Conservation (phyloP, 2,113 vertebrate species). For the Cavia aperea region DNA sequence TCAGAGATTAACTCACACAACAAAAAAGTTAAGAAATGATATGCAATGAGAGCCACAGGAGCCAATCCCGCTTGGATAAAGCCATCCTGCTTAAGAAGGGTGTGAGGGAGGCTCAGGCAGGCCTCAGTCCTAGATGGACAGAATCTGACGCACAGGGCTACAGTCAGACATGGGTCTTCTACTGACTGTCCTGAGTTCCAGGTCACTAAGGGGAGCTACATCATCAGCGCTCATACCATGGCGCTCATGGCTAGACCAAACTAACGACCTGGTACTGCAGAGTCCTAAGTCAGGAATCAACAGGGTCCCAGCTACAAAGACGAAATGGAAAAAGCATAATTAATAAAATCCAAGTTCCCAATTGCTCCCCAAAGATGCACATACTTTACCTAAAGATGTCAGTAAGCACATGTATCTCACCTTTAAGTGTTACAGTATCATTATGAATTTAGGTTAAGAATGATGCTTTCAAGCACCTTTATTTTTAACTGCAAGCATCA, state of each 20-base stretch:
- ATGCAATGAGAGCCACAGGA: background rate
- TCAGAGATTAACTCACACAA: slow-evolving; percentile 24
- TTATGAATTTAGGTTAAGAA: background rate
- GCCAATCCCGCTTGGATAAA: background rate
- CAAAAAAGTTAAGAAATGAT: slow-evolving; percentile 21
- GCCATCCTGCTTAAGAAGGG: background rate
- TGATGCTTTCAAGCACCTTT: slow-evolving; percentile 16
- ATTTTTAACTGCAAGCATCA: background rate
- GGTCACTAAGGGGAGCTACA: background rate
- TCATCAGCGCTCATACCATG: background rate
- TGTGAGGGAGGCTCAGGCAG: background rate
- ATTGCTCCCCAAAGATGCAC: background rate
- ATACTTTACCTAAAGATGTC: background rate
- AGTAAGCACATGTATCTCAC: background rate
- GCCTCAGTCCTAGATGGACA: background rate
- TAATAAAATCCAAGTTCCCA: background rate
- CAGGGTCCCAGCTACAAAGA: background rate
- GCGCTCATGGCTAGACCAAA: background rate
- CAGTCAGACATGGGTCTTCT: background rate
- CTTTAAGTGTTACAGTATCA: background rate
- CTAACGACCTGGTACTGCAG: background rate
- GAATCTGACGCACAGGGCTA: background rate
- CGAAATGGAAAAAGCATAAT: background rate
- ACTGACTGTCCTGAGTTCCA: background rate
- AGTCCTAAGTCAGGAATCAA: background rate